These are phyloP conservation scores for Euspilapteryx auroguttella DNA, from an alignment of 2,888 invertebrate species.

Conservation along the genomic window DNA sequence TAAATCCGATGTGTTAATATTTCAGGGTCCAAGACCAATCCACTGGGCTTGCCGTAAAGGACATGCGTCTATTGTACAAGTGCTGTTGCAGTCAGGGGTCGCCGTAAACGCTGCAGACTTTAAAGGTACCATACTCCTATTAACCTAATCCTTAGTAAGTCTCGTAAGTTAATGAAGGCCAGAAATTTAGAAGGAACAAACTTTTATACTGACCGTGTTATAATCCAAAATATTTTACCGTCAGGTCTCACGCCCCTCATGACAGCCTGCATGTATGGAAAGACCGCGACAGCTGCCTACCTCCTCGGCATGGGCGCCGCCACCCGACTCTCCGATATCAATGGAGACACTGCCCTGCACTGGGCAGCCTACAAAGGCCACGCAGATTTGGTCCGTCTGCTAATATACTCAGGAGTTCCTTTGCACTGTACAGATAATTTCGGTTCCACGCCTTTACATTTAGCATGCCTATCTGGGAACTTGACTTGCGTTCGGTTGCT, in stretches of 20 bases:
- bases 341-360: conserved; percentile 90
- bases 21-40: conserved; percentile 80
- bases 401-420: conserved; percentile 91
- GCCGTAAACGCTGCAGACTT: conserved; percentile 89
- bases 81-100: conserved; percentile 76
- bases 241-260: conserved; percentile 82
- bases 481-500: conserved; percentile 83
- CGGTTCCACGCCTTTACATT: conserved; percentile 88
- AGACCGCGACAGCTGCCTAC: conserved; percentile 88
- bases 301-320: conserved; percentile 87
- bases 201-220: no score
- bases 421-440: conserved; percentile 89
- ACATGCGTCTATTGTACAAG: conserved; percentile 86
- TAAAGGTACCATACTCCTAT: no score
- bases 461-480: conserved; percentile 88
- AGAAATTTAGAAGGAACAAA: no score
- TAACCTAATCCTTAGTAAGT: no score
- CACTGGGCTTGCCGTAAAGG: conserved; percentile 96
- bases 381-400: conserved; percentile 80
- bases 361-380: conserved; percentile 96
- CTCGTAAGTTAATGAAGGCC: no score
- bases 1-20: no score
- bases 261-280: conserved; percentile 92
- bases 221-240: no score
- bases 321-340: conserved; percentile 84